phyloP scores from a whole-genome alignment of 2,113 vertebrate genomes.

The Carlito syrichta region DNA sequence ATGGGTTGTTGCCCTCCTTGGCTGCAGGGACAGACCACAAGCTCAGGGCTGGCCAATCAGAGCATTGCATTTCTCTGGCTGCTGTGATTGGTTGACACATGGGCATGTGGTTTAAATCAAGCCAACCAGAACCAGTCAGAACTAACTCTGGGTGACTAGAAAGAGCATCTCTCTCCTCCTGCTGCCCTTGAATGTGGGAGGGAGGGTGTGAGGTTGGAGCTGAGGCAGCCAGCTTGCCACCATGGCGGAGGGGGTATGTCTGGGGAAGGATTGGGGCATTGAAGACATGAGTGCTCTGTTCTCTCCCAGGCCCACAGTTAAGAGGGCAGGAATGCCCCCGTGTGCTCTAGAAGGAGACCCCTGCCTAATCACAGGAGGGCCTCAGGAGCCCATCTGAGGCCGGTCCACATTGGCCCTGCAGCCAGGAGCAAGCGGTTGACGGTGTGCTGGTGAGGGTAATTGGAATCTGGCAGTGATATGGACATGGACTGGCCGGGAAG shows the following conservation, averaged over 20 bases:
- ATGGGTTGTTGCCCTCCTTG: not conserved
- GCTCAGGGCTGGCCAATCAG: not conserved
- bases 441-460: not conserved
- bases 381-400: rapidly evolving
- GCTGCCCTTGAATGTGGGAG: not conserved
- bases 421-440: rapidly evolving
- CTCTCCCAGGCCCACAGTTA: not conserved
- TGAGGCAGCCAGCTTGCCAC: not conserved
- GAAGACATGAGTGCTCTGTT: rapidly evolving
- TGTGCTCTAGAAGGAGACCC: not conserved
- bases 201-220: not conserved
- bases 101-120: not conserved
- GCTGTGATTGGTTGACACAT: not conserved
- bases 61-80: not conserved
- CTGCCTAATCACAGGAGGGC: not conserved
- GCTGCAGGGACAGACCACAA: not conserved
- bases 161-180: not conserved
- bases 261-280: not conserved
- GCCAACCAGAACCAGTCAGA: not conserved
- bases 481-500: not conserved
- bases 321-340: not conserved
- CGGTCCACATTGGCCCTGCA: not conserved
- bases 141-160: not conserved
- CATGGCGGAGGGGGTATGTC: not conserved
- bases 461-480: rapidly evolving